Base-by-base conservation (phyloP, 2,888 invertebrate genomes). In the Crioceris asparagi region DNA sequence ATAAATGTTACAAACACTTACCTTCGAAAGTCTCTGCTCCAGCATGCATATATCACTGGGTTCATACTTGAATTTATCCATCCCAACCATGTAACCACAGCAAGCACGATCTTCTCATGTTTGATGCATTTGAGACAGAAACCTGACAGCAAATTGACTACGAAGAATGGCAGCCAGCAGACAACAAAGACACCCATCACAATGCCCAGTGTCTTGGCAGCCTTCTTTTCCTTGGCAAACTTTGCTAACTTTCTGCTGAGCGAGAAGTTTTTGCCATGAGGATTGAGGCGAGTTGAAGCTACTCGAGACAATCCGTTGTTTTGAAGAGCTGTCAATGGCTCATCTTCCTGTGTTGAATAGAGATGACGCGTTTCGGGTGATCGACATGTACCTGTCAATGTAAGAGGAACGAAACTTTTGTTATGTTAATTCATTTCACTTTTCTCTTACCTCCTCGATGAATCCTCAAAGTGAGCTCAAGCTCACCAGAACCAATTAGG, bases 21-120 rank as follows among this genome's bases (percentile, higher is more conserved):
- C 88, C 90, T 83, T 68, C 90, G 73, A 63, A 96, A 96, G 66
- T 96, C 96, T 57, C 90, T 75, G 69, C 92, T 93, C 84, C 94
- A 94, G 61, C 92, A 91, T n/a, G 94, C 94, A 65, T 96, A 96
- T 59, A 96, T 96, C 49, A 94, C 88, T 0, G 94, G 94, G 70
- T 92, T 92, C 91, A 92, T 92, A 43, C 88, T 85, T 31, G 90
- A 90, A 67, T 92, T 92, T 63, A 91, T 86, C 91, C 91, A 92
- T 35, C 92, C 92, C 27, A 91, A 73, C 92, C 92, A 92, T 48
- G 90, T 90, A 41, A 91, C 90, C 40, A 91, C 77, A 27, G 87
- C 84, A 46, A 83, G 81, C 17, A 91, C 83, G 40, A 88, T 77
- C 64, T 90, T 85, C 59, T 87, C 87, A 57, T 87, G 81, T 65